phyloP scores from a whole-genome alignment of 35 echinoderm and acorn worm genomes.

The Acanthaster planci region DNA sequence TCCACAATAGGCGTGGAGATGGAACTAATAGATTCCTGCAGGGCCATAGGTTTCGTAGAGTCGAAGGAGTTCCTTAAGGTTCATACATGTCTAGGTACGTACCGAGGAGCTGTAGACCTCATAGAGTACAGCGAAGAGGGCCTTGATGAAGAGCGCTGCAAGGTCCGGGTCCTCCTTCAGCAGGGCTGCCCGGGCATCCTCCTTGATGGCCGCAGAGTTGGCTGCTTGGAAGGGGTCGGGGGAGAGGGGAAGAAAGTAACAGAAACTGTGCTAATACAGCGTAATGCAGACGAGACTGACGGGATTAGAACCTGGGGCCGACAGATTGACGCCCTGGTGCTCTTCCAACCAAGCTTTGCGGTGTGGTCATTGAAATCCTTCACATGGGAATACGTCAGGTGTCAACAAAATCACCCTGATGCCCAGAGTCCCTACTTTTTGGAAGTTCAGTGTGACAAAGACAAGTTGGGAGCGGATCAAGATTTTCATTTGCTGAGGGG shows the following conservation, averaged over 20 bases:
- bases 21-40: too few relatives aligned
- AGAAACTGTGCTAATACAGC: background rate
- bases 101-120: constrained; percentile 98
- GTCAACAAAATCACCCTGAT: too few relatives aligned
- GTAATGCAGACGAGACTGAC: background rate
- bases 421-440: too few relatives aligned
- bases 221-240: background rate
- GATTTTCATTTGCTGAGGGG: too few relatives aligned
- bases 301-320: too few relatives aligned
- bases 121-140: constrained; percentile 95
- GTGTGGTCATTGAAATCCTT: background rate
- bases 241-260: background rate
- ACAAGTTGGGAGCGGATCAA: too few relatives aligned
- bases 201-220: constrained; percentile 41
- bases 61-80: too few relatives aligned
- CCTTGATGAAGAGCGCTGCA: constrained; percentile 82
- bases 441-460: too few relatives aligned
- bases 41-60: too few relatives aligned
- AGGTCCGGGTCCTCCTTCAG: constrained; percentile 69
- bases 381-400: constrained; percentile 2
- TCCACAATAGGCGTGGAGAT: too few relatives aligned
- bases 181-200: constrained; percentile 76
- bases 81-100: constrained; percentile 11
- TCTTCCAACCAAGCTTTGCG: too few relatives aligned
- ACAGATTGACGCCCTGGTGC: too few relatives aligned